These are phyloP conservation scores for Actias luna DNA, from an alignment of 2,888 invertebrate species.

Conservation along the genomic window DNA sequence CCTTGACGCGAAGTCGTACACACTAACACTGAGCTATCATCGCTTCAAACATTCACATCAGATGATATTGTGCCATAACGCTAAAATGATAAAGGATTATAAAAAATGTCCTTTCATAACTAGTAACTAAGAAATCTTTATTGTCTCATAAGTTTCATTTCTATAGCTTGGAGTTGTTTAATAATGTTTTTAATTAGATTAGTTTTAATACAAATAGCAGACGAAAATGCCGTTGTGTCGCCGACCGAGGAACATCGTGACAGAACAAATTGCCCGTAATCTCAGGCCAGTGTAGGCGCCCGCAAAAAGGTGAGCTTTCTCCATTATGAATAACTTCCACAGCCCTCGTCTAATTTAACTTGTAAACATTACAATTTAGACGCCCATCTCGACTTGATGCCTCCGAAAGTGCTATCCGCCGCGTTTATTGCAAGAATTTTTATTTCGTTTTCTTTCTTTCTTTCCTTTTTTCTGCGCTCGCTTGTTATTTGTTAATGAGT, in stretches of 20 bases:
- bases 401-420: slow-evolving; percentile 66
- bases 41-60: too few species aligned
- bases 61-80: too few species aligned
- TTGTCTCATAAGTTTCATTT: neutral
- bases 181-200: slow-evolving; percentile 4
- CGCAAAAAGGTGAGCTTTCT: slow-evolving; percentile 61
- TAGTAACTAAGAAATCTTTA: neutral
- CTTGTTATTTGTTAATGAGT: slow-evolving; percentile 57
- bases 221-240: slow-evolving; percentile 1
- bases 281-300: slow-evolving; percentile 43
- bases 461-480: slow-evolving; percentile 37
- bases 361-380: slow-evolving; percentile 77
- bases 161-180: neutral
- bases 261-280: slow-evolving; percentile 65
- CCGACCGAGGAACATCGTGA: slow-evolving; percentile 17
- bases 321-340: slow-evolving; percentile 70
- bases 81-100: too few species aligned
- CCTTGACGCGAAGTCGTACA: too few species aligned
- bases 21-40: too few species aligned
- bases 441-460: slow-evolving; percentile 57
- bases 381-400: slow-evolving; percentile 70
- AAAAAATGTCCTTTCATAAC: neutral
- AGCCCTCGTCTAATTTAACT: slow-evolving; percentile 74
- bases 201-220: slow-evolving; percentile 13
- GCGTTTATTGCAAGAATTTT: slow-evolving; percentile 63